Conservation (phyloP, 2,888 invertebrate species). For the Andrena flavipes region DNA sequence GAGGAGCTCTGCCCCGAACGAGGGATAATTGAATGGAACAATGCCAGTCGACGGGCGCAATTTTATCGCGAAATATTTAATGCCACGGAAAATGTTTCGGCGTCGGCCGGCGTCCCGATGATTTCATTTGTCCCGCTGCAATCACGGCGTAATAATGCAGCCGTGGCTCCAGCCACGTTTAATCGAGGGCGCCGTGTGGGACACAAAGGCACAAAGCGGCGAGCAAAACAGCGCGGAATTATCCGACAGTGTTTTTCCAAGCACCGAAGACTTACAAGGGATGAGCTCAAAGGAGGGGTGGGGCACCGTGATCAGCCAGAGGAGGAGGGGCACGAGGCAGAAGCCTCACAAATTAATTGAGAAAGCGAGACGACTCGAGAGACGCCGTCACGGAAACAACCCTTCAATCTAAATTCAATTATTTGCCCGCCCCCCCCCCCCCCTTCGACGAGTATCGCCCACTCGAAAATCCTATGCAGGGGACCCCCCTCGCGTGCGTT, state of each 20-base stretch:
- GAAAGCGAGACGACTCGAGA: constrained; percentile 71
- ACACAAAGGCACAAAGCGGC: constrained; percentile 32
- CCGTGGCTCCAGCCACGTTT: constrained; percentile 18
- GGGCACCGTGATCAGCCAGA: constrained; percentile 17
- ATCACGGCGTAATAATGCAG: constrained; percentile 55
- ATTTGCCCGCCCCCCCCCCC: constrained; percentile 75
- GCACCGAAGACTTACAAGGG: constrained; percentile 77
- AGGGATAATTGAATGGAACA: constrained; percentile 32
- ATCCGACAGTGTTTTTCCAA: constrained; percentile 73
- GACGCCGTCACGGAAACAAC: constrained; percentile 72
- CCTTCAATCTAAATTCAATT: constrained; percentile 84
- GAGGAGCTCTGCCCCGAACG: too few species aligned
- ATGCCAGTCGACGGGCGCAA: neutral
- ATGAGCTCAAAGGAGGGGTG: constrained; percentile 56
- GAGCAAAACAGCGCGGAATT: constrained; percentile 68
- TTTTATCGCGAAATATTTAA: constrained; percentile 42
- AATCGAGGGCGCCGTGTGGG: constrained; percentile 39
- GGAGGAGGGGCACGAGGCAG: constrained; percentile 62
- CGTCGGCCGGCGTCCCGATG: constrained; percentile 7
- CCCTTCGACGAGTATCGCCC: constrained; percentile 52
- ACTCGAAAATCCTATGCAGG: constrained; percentile 71
- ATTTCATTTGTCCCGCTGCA: constrained; percentile 41
- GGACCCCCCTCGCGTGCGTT: constrained; percentile 21
- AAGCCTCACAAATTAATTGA: constrained; percentile 84
- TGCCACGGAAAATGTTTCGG: constrained; percentile 32